Percentiles rank a stretch among this genome's conserved stretches.
phyloP scores from a whole-genome alignment of 2,797 vertebrate genomes.

The Diceros bicornis region DNA sequence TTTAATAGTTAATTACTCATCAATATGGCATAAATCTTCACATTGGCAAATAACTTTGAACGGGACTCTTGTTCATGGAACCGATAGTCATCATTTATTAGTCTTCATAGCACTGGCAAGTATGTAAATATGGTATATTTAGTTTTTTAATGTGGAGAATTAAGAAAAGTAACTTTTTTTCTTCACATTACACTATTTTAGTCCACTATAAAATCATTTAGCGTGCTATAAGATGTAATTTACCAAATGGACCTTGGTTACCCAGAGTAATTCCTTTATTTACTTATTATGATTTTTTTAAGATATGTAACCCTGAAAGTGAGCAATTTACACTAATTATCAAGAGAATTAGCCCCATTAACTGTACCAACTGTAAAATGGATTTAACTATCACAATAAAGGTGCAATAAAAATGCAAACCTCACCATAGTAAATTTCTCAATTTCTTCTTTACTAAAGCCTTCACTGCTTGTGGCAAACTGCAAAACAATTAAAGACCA shows the following conservation, averaged over 20 bases:
- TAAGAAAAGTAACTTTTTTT: conserved; percentile 40
- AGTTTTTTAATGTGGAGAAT: conserved; percentile 21
- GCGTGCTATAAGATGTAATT: conserved; percentile 18
- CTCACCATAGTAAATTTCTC: conserved; percentile 14
- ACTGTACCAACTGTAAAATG: conserved; percentile 63
- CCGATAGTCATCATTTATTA: not conserved
- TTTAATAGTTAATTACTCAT: conserved; percentile 43
- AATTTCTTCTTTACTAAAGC: conserved; percentile 55
- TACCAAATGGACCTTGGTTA: conserved; percentile 53
- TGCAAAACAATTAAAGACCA: conserved; percentile 62
- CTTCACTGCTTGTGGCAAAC: conserved; percentile 65
- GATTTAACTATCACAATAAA: conserved; percentile 71
- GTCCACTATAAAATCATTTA: conserved; percentile 47
- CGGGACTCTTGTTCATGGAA: not conserved
- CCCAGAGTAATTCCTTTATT: conserved; percentile 25
- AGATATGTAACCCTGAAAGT: conserved; percentile 53
- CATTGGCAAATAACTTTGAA: not conserved
- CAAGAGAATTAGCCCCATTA: conserved; percentile 61
- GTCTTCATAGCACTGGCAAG: not conserved
- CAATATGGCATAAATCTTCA: conserved; percentile 14
- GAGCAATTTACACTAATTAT: conserved; percentile 51
- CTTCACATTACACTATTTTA: conserved; percentile 14
- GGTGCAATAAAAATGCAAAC: conserved; percentile 61
- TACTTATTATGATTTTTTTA: conserved; percentile 58
- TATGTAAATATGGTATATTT: not conserved